Evolutionary conservation across 35 echinoderm and acorn worm species (phyloP).

Genomic region (Ophiothrix spiculata): DNA sequence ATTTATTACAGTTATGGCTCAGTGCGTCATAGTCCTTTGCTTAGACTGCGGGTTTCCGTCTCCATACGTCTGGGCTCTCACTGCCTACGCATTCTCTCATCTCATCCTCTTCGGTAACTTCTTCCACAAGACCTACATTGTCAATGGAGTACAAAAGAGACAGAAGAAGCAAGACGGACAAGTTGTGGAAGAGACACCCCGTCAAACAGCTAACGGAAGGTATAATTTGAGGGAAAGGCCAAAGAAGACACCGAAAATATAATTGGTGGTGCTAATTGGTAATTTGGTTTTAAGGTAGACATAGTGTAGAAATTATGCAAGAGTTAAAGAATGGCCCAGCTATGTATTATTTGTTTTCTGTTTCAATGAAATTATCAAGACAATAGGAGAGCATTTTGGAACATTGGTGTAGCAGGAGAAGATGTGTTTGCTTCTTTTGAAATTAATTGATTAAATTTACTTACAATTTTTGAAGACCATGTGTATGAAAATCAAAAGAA

Average conservation of each 20-base stretch:
- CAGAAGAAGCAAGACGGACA: not conserved
- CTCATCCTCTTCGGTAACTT: constrained; percentile 97
- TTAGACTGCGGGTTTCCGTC: constrained; percentile 52
- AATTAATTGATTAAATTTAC: too few relatives aligned
- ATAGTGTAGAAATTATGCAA: too few relatives aligned
- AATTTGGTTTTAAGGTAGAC: too few relatives aligned
- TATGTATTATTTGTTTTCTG: too few relatives aligned
- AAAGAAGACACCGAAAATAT: not conserved
- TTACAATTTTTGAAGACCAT: too few relatives aligned
- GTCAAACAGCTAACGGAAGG: not conserved
- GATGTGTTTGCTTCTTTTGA: too few relatives aligned
- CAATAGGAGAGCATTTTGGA: too few relatives aligned
- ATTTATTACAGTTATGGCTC: constrained; percentile 59
- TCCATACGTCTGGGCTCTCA: constrained; percentile 58
- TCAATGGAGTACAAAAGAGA: not conserved
- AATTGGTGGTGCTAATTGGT: too few relatives aligned
- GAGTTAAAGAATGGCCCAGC: too few relatives aligned
- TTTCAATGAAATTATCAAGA: too few relatives aligned
- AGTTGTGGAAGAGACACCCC: not conserved
- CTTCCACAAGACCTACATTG: constrained; percentile 61
- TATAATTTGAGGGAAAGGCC: not conserved
- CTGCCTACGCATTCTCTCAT: constrained; percentile 76
- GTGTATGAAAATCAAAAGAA: too few relatives aligned
- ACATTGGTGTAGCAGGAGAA: too few relatives aligned
- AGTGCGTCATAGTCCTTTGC: constrained; percentile 41